These are phyloP conservation scores for Epinotia demarniana DNA, from an alignment of 2,888 invertebrate species.

Conservation along the genomic window DNA sequence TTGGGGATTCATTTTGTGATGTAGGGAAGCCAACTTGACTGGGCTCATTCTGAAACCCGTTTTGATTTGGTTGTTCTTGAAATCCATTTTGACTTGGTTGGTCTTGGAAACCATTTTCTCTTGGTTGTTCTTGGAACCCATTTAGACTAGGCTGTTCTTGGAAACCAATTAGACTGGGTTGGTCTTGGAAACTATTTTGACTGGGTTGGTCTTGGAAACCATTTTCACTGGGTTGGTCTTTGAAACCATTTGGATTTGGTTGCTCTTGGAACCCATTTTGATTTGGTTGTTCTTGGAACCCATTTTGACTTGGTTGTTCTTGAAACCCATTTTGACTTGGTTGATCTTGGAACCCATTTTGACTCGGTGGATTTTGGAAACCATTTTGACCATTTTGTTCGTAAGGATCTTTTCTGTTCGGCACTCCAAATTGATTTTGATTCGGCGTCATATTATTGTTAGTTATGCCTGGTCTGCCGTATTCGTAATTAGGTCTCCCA, in stretches of 20 bases:
- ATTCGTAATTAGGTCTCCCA: slow-evolving; percentile 37
- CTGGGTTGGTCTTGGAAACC: slow-evolving; percentile 2
- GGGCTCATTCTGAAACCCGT: slow-evolving; percentile 4
- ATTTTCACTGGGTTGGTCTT: slow-evolving; percentile 21
- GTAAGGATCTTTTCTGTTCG: slow-evolving; percentile 44
- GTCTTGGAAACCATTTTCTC: neutral
- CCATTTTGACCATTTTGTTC: slow-evolving; percentile 19
- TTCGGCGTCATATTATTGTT: slow-evolving; percentile 13
- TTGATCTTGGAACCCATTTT: neutral
- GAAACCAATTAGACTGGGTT: neutral
- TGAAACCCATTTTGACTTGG: slow-evolving; percentile 7
- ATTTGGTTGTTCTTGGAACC: neutral
- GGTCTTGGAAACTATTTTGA: neutral
- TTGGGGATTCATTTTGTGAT: neutral
- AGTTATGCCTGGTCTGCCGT: slow-evolving; percentile 47
- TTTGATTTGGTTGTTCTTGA: slow-evolving; percentile 21
- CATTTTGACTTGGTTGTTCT: neutral
- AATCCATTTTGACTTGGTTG: slow-evolving; percentile 13
- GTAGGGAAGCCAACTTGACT: slow-evolving; percentile 14
- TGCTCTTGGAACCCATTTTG: slow-evolving; percentile 21
- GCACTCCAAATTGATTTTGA: slow-evolving; percentile 31
- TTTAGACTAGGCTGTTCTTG: neutral
- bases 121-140: neutral
- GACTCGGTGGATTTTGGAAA: neutral
- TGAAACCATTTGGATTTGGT: slow-evolving; percentile 18